Base-by-base conservation (phyloP, 53 echinoderm and acorn worm genomes). In the Astropecten irregularis region DNA sequence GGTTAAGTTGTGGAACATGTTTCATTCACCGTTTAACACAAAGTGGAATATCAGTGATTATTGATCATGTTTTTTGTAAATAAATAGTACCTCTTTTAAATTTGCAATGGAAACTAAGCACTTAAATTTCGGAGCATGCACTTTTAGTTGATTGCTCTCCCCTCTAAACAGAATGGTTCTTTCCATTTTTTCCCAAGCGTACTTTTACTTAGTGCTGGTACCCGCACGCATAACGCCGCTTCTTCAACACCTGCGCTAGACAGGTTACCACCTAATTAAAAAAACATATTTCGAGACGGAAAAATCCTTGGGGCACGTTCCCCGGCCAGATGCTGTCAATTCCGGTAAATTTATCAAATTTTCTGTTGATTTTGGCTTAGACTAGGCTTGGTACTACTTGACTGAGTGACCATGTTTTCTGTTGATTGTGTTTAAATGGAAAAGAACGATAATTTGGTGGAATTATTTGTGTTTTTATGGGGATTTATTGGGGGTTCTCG, bases 241-340 rank as follows among this genome's bases (percentile, higher is more conserved):
- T 46, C 47, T 46, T 29, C 21, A 0, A 39, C 51, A 37, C 36
- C 10, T 29, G 4, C 2, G 33, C 10, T 19, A 20, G 39, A 66
- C 33, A 29, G 79, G 30, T 79, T 79, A 79, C 79, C 79, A 79
- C 44, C 79, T 79, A 32, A 79, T 79, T 79, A 79, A 79, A 60
- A 37, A 61, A 56, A 47, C 42, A 61, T 30, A 37, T 25, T 79
- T 40, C 40, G 33, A 18, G 61, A 61, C 16, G 44, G 40, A 59
- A 79, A 79, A 61, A 60, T 44, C 61, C 15, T 79, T 47, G 55
- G 56, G 71, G 71, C 50, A 71, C 71, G 52, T 33, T 51, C 46
- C 11, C 57, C 33, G 46, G 38, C 60, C 79, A 79, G 79, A 79
- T 79, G 79, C 79, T 79, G 79, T 44, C 35, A 79, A 79, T 48